Conservation (phyloP, 2,797 vertebrate genomes). For the Pogoniulus pusillus region DNA sequence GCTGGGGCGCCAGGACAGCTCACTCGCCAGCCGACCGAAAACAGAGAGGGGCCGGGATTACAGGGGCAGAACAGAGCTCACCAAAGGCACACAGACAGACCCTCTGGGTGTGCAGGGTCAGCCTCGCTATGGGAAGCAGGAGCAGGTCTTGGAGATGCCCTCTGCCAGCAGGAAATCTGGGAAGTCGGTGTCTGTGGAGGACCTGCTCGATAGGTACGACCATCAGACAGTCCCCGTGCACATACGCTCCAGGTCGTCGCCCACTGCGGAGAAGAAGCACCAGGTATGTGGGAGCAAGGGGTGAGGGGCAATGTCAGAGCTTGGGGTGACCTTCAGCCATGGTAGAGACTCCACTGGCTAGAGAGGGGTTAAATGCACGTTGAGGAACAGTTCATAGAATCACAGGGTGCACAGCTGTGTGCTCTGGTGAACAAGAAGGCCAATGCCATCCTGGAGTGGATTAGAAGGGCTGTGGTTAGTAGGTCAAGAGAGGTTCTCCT, state of each 20-base stretch:
- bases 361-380: not conserved
- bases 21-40: not conserved
- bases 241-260: constrained; percentile 85
- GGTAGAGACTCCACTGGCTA: not conserved
- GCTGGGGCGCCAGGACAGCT: constrained; percentile 22
- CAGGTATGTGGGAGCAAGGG: constrained; percentile 77
- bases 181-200: constrained; percentile 89
- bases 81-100: constrained; percentile 44
- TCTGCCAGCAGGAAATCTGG: constrained; percentile 62
- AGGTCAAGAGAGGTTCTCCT: no score
- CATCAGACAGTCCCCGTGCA: constrained; percentile 76
- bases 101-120: not conserved
- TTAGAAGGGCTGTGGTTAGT: no score
- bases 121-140: constrained; percentile 27
- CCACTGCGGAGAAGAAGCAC: constrained; percentile 75
- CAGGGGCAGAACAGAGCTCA: constrained; percentile 52
- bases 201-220: constrained; percentile 83
- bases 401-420: no score
- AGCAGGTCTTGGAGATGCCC: constrained; percentile 61
- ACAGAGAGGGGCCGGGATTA: constrained; percentile 56
- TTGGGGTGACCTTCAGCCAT: not conserved
- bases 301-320: fast-evolving
- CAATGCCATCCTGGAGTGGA: no score
- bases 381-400: not conserved
- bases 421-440: no score